Evolutionary conservation across 2,113 vertebrate genomes (phyloP).

Genomic region (Bubalus kerabau): DNA sequence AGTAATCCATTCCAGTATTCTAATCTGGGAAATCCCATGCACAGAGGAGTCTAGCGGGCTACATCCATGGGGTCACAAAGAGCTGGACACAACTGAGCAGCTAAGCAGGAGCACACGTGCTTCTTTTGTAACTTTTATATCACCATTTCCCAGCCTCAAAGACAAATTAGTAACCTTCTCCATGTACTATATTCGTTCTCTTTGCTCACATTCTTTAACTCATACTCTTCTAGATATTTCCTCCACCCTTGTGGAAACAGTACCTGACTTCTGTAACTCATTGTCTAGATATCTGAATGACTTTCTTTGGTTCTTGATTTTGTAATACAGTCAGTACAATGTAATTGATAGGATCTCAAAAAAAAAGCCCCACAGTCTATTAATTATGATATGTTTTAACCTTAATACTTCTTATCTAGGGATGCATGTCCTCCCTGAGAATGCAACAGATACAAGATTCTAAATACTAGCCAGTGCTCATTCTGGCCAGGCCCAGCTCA

Average conservation of each 20-base stretch:
- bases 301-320: conserved; percentile 40
- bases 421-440: neutral
- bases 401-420: neutral
- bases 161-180: neutral
- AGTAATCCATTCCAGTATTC: neutral
- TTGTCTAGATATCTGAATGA: conserved; percentile 40
- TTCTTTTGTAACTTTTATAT: neutral
- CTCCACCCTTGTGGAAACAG: neutral
- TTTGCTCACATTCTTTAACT: neutral
- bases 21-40: neutral
- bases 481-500: neutral
- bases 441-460: neutral
- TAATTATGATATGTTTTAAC: conserved; percentile 17
- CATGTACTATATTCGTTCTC: neutral
- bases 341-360: conserved; percentile 29
- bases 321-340: conserved; percentile 24
- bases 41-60: neutral
- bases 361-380: neutral
- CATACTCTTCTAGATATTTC: neutral
- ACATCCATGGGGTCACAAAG: neutral
- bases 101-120: neutral
- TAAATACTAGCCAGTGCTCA: neutral
- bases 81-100: neutral
- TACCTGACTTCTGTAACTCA: conserved; percentile 26
- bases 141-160: neutral